phyloP scores from a whole-genome alignment of 2,797 vertebrate species.

The Myotis planiceps region DNA sequence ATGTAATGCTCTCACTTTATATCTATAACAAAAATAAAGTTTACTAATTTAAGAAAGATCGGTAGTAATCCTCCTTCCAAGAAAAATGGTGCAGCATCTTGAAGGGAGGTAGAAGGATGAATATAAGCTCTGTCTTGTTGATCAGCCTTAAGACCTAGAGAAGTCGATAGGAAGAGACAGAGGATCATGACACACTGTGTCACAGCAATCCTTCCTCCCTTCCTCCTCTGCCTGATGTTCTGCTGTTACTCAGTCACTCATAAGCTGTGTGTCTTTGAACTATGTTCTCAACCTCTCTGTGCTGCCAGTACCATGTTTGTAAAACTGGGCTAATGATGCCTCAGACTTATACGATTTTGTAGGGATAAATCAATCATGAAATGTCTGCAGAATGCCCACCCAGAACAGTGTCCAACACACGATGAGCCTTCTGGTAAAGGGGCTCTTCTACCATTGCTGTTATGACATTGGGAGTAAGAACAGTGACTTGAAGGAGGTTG shows the following conservation, averaged over 20 bases:
- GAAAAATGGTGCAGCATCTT: not conserved
- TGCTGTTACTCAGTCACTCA: not conserved
- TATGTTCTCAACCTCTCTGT: not conserved
- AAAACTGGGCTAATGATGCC: not conserved
- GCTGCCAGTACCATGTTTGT: not conserved
- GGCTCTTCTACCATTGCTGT: too few species aligned
- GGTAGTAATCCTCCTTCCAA: not conserved
- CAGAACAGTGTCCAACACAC: too few species aligned
- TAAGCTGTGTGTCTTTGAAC: not conserved
- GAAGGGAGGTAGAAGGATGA: not conserved
- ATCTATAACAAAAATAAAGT: not conserved
- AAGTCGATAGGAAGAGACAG: not conserved
- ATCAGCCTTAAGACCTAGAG: not conserved
- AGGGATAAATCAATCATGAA: not conserved
- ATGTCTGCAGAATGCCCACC: not conserved
- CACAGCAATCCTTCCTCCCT: not conserved
- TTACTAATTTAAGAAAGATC: not conserved
- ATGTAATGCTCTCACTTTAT: not conserved
- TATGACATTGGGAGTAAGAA: not conserved
- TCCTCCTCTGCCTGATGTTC: too few species aligned
- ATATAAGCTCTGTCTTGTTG: not conserved
- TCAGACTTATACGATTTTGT: not conserved
- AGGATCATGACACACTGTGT: accelerated
- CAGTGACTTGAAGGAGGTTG: not conserved
- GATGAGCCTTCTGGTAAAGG: not conserved